Base-by-base conservation (phyloP, 92 coral and sea anemone species). In the Porites lobata region DNA sequence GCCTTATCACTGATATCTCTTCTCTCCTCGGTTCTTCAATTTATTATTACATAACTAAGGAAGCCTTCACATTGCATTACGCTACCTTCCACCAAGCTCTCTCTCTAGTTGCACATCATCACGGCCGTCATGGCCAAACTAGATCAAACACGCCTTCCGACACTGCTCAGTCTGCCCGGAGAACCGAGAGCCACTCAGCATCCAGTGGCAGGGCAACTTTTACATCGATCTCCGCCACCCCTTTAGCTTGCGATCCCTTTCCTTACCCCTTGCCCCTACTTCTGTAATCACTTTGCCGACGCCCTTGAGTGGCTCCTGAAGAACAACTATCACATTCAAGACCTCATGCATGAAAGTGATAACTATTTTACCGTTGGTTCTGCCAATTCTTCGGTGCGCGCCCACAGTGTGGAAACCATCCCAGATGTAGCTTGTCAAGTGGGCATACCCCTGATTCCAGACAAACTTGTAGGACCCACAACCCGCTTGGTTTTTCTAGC, bases 51-150 rank as follows among this genome's bases (percentile, higher is more conserved):
- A 69, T 69, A 7, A 3, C 18, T 26, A 69, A 69, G 38, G 53
- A 69, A 52, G 75, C 29, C 4, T 61, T 29, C 75, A 69, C 75
- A 53, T 17, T 69, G 8, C 72, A 67, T 13, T 67, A 67, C 12
- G 72, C 72, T 67, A 67, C 59, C 59, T 54, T 54, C 13, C 11
- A 54, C 9, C 59, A 54, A 54, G 59, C 59, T 13, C 9, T 54
- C 21, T 32, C 72, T 43, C 14, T 69, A 10, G 75, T 69, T 11
- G 22, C 75, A 17, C 13, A 52, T 50, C 52, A 24, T n/a, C 8
- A 52, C n/a, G 29, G 75, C 75, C 12, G 54, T 29, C 6, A 69
- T 69, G 75, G 75, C 75, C 38, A 69, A 69, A 52, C 75, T 26
- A 7, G 51, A 69, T 69, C 51, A 67, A 67, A 43, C 72, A 67